Conservation (phyloP, 2,797 vertebrate genomes). For the Micropoecilia bifurca region DNA sequence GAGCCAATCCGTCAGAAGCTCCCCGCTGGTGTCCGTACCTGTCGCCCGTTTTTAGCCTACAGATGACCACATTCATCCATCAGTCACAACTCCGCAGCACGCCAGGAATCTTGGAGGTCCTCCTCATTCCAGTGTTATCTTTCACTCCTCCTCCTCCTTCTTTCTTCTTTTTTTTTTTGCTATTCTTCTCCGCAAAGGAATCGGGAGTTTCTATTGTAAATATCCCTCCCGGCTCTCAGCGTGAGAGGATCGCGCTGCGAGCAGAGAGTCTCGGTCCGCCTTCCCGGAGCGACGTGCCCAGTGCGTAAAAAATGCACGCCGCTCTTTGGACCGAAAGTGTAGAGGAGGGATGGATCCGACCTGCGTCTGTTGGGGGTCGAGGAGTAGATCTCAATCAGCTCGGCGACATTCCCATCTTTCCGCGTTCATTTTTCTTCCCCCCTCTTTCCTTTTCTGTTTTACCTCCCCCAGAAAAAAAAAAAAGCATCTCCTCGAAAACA, state of each 20-base stretch:
- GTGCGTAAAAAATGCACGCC: constrained; percentile 37
- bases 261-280: constrained; percentile 60
- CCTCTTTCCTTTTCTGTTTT: neutral
- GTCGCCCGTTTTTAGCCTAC: constrained; percentile 69
- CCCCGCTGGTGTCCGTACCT: constrained; percentile 65
- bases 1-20: constrained; percentile 45
- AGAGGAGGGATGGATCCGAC: constrained; percentile 23
- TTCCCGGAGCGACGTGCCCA: constrained; percentile 43
- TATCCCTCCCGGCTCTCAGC: constrained; percentile 63
- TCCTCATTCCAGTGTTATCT: constrained; percentile 74
- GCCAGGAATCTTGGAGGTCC: constrained; percentile 69
- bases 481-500: constrained; percentile 10
- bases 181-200: constrained; percentile 55
- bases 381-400: constrained; percentile 38
- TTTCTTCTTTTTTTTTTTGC: neutral
- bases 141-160: constrained; percentile 54
- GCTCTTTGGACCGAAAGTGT: constrained; percentile 23
- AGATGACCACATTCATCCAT: constrained; percentile 76
- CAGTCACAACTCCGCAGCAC: constrained; percentile 75
- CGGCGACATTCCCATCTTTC: constrained; percentile 42
- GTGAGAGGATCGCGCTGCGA: constrained; percentile 57
- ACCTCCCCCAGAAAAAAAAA: neutral
- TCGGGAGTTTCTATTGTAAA: constrained; percentile 69
- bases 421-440: neutral
- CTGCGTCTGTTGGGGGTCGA: constrained; percentile 22